These are phyloP conservation scores for Caranx ignobilis DNA, from an alignment of 2,113 vertebrate species.

Conservation along the genomic window DNA sequence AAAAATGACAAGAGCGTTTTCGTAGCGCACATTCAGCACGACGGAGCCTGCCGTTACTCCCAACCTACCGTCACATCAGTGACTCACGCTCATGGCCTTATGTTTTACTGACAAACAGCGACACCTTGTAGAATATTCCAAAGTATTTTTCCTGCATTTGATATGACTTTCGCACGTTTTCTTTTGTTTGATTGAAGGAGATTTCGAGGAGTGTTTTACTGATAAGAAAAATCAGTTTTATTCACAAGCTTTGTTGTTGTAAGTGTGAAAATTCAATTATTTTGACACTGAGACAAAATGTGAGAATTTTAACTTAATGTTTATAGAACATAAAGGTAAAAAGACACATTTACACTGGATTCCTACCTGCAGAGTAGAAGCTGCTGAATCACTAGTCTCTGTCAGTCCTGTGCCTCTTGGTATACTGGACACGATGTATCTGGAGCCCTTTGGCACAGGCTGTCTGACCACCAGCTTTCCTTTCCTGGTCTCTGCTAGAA, in stretches of 20 bases:
- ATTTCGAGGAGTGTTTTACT: not conserved
- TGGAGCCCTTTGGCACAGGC: constrained; percentile 68
- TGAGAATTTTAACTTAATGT: too few relatives aligned
- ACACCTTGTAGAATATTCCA: not conserved
- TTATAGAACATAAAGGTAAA: too few relatives aligned
- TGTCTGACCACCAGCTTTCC: constrained; percentile 74
- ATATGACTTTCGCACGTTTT: not conserved
- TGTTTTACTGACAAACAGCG: constrained; percentile 15
- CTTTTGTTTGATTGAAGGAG: too few relatives aligned
- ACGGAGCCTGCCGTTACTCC: not conserved
- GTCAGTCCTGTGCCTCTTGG: constrained; percentile 62
- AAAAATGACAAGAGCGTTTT: not conserved
- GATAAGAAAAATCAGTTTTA: too few relatives aligned
- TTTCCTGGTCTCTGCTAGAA: constrained; percentile 71
- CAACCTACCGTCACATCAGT: not conserved
- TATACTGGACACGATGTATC: constrained; percentile 70
- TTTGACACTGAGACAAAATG: too few relatives aligned
- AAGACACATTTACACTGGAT: too few relatives aligned
- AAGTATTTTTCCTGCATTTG: not conserved
- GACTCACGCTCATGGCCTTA: not conserved
- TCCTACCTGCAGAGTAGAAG: constrained; percentile 66
- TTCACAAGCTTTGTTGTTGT: too few relatives aligned
- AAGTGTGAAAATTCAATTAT: too few relatives aligned
- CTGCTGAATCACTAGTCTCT: constrained; percentile 65
- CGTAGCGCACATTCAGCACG: not conserved